Conservation (phyloP, 2,888 invertebrate species). For the Acleris holmiana region DNA sequence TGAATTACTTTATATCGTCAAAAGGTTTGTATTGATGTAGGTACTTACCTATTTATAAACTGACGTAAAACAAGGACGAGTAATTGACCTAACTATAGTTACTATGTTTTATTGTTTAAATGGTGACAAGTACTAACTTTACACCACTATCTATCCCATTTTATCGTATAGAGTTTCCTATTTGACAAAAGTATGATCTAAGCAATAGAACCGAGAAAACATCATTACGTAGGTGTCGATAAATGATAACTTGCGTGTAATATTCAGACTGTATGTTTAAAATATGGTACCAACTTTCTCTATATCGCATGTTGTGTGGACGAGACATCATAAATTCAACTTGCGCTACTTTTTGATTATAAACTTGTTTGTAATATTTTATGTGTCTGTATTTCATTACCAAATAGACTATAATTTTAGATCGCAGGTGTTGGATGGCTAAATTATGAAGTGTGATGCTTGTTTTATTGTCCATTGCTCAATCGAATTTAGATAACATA, state of each 20-base stretch:
- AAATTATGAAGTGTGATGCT: constrained; percentile 1
- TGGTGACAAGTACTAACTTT: no score
- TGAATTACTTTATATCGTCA: no score
- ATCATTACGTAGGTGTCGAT: constrained; percentile 18
- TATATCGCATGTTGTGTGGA: constrained; percentile 28
- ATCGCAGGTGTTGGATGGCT: constrained; percentile 16
- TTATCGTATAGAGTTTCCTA: no score
- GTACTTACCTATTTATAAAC: no score
- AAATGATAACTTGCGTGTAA: constrained; percentile 10
- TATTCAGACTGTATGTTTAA: constrained; percentile 15
- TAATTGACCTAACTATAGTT: no score
- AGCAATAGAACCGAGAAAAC: no score
- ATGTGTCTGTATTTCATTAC: constrained; percentile 27
- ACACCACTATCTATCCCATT: no score
- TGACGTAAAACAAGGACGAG: no score
- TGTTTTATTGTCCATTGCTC: neutral
- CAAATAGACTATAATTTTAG: constrained; percentile 23
- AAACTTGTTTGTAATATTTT: constrained; percentile 23
- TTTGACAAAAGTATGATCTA: no score
- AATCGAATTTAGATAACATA: neutral
- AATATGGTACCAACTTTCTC: constrained; percentile 34
- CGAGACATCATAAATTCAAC: constrained; percentile 38
- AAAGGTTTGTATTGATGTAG: no score
- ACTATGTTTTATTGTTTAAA: no score
- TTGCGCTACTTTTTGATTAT: constrained; percentile 36